These are phyloP conservation scores for Colostygia pectinataria DNA, from an alignment of 2,888 invertebrate genomes.

Conservation along the genomic window DNA sequence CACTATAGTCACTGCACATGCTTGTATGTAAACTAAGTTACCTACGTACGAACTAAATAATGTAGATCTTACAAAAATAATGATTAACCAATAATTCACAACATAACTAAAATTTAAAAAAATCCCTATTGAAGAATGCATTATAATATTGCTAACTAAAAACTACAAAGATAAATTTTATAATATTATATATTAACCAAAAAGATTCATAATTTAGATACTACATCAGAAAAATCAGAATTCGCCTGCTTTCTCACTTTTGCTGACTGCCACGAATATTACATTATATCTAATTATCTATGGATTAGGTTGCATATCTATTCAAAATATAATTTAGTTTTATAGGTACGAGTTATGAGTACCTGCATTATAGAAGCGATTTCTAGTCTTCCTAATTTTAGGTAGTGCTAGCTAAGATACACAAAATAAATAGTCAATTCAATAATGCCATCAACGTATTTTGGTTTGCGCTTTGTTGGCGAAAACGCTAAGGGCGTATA, in stretches of 20 bases:
- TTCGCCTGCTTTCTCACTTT: neutral
- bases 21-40: no score
- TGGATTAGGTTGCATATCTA: no score
- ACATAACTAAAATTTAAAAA: slow-evolving; percentile 1
- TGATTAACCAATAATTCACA: slow-evolving; percentile 7
- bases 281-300: no score
- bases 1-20: no score
- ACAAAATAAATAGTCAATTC: no score
- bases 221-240: neutral
- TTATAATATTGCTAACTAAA: slow-evolving; percentile 7
- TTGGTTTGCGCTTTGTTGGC: no score
- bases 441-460: no score
- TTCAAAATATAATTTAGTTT: no score
- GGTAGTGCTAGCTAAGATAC: neutral
- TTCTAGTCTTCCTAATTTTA: neutral
- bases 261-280: no score
- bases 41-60: no score
- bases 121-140: neutral
- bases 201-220: slow-evolving; percentile 12
- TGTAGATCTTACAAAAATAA: slow-evolving; percentile 9
- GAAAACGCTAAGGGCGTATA: no score
- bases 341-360: no score
- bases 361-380: neutral
- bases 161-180: neutral
- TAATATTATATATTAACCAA: neutral